phyloP scores from a whole-genome alignment of 2,888 invertebrate genomes.

The Drosophila meridiana region DNA sequence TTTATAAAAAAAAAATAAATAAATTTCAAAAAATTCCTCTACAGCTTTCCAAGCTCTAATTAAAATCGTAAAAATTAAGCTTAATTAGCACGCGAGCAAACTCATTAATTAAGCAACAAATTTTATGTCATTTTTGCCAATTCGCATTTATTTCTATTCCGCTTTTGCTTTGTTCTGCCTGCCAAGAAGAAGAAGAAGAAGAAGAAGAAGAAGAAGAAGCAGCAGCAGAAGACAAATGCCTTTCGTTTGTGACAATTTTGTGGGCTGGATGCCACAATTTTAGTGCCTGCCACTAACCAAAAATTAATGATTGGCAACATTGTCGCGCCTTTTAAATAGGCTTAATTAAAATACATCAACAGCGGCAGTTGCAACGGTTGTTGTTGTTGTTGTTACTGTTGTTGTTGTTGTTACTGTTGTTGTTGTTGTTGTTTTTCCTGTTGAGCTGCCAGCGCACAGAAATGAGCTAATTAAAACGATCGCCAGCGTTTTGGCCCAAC shows the following conservation, averaged over 20 bases:
- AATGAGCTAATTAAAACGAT: slow-evolving; percentile 75
- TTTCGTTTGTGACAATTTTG: slow-evolving; percentile 27
- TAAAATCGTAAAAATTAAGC: not conserved
- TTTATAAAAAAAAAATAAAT: no score
- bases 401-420: no score
- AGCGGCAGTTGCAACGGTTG: slow-evolving; percentile 21
- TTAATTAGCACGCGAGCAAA: not conserved
- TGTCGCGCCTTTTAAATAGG: slow-evolving; percentile 52
- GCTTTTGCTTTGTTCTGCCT: not conserved
- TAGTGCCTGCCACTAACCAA: slow-evolving; percentile 23
- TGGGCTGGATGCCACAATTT: slow-evolving; percentile 23
- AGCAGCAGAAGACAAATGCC: not conserved
- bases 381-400: no score
- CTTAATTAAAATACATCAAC: slow-evolving; percentile 58
- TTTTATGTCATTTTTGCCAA: not conserved
- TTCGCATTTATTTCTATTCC: not conserved
- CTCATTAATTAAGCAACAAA: slow-evolving; percentile 18
- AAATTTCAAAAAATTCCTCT: no score
- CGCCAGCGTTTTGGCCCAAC: slow-evolving; percentile 49
- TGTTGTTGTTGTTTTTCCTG: slow-evolving; percentile 27
- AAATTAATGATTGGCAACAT: slow-evolving; percentile 47
- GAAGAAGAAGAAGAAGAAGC: not conserved
- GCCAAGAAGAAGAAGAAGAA: slow-evolving; percentile 1
- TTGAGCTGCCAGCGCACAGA: slow-evolving; percentile 40
- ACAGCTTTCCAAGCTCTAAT: not conserved